phyloP scores from a whole-genome alignment of 2,797 vertebrate species.

The Zalophus californianus region DNA sequence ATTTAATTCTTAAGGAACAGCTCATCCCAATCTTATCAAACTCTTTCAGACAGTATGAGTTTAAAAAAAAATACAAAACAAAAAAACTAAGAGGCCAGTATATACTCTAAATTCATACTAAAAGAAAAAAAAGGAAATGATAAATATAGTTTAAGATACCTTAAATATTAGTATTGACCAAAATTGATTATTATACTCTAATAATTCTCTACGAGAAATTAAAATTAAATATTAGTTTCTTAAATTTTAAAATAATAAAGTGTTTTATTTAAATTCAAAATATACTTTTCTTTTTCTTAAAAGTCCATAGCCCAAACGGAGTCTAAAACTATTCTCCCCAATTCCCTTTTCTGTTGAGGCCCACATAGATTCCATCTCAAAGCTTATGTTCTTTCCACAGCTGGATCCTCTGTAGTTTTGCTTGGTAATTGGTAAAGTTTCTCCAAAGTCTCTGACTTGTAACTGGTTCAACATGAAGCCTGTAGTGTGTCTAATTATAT shows the following conservation, averaged over 20 bases:
- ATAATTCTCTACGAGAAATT: not conserved
- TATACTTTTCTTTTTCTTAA: not conserved
- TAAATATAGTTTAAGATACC: not conserved
- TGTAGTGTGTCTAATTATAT: not conserved
- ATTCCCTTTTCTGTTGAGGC: not conserved
- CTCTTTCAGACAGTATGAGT: not conserved
- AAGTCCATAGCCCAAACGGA: not conserved
- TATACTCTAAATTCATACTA: not conserved
- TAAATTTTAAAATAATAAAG: conserved; percentile 28
- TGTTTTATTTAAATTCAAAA: not conserved
- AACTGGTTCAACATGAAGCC: not conserved
- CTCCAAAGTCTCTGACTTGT: not conserved
- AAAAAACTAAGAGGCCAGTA: not conserved
- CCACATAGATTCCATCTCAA: not conserved
- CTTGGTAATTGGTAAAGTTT: not conserved
- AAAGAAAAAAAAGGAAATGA: not conserved
- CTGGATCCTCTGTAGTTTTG: not conserved
- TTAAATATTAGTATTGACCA: not conserved
- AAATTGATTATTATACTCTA: not conserved
- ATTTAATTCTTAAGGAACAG: not conserved
- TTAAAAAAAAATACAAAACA: not conserved
- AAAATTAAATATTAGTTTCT: not conserved
- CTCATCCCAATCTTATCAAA: not conserved
- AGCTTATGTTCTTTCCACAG: not conserved
- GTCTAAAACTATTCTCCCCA: not conserved